A percentile compares a stretch with the other conserved stretches of the same genome.
These are phyloP conservation scores for Dryoscopus gambensis DNA, from an alignment of 2,113 vertebrate species.

Conservation along the genomic window DNA sequence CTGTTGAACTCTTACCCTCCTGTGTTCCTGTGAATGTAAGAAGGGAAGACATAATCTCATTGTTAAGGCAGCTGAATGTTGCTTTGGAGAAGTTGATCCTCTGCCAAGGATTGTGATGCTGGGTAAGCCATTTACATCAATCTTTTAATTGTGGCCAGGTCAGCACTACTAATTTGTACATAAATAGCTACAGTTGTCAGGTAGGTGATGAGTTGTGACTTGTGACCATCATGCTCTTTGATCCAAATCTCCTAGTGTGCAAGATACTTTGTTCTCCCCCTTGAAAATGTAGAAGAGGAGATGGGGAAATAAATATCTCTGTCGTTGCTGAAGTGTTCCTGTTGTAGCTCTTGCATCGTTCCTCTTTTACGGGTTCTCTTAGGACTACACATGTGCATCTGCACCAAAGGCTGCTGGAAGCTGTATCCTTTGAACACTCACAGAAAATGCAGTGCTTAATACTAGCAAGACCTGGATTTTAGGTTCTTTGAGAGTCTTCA, in stretches of 20 bases:
- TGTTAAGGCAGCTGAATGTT: slow-evolving; percentile 44
- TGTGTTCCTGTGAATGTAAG: neutral
- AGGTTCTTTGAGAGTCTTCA: neutral
- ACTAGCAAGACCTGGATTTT: neutral
- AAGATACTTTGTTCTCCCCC: neutral
- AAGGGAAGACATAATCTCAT: slow-evolving; percentile 54
- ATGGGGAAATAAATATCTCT: neutral
- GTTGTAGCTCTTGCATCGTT: neutral
- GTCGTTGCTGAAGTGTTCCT: neutral
- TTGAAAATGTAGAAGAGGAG: slow-evolving; percentile 7
- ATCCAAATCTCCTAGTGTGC: neutral
- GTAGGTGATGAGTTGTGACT: slow-evolving; percentile 48
- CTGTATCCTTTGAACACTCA: neutral
- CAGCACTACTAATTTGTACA: slow-evolving; percentile 43
- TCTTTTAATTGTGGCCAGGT: slow-evolving; percentile 45
- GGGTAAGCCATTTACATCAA: slow-evolving; percentile 48
- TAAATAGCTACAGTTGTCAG: slow-evolving; percentile 55
- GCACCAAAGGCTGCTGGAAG: neutral
- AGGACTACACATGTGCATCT: neutral
- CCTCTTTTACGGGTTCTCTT: neutral
- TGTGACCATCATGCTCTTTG: slow-evolving; percentile 25
- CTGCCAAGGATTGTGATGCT: slow-evolving; percentile 49
- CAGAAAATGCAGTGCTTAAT: neutral
- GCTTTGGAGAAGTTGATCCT: slow-evolving; percentile 48
- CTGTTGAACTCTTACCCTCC: slow-evolving; percentile 53